phyloP scores from a whole-genome alignment of 2,888 invertebrate genomes.

The Omphaloscelis lunosa region DNA sequence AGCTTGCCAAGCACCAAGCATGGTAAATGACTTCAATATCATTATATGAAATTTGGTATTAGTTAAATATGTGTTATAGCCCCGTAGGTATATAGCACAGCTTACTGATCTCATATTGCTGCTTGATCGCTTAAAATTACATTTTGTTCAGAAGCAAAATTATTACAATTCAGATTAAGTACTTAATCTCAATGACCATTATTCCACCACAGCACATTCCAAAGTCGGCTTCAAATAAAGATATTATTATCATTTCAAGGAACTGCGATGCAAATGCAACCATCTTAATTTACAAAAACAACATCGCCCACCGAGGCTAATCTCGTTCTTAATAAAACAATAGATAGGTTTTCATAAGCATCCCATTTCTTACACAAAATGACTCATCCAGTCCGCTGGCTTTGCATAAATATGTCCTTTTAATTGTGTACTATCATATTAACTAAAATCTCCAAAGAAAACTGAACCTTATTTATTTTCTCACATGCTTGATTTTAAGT shows the following conservation, averaged over 20 bases:
- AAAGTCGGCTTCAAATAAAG: constrained; percentile 40
- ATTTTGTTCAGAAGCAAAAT: constrained; percentile 2
- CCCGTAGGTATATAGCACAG: not conserved
- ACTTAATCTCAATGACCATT: constrained; percentile 11
- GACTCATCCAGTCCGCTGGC: constrained; percentile 79
- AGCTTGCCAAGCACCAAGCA: too few species aligned
- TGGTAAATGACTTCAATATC: too few species aligned
- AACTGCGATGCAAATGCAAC: constrained; percentile 64
- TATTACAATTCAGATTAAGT: constrained; percentile 7
- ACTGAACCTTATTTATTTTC: constrained; percentile 58
- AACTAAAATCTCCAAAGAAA: constrained; percentile 53
- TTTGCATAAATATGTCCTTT: constrained; percentile 79
- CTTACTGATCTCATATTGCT: not conserved
- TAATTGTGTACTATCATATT: constrained; percentile 76
- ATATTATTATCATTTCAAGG: constrained; percentile 59
- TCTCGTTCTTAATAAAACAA: constrained; percentile 79
- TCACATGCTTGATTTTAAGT: constrained; percentile 41
- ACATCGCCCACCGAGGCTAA: constrained; percentile 68
- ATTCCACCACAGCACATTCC: constrained; percentile 48
- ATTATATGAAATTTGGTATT: not conserved
- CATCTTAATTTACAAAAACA: constrained; percentile 78
- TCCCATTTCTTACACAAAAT: constrained; percentile 83
- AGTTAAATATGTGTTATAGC: not conserved
- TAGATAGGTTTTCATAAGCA: constrained; percentile 73
- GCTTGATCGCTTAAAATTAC: not conserved